Base-by-base conservation (phyloP, 2,888 invertebrate species). In the Polietes domitor region DNA sequence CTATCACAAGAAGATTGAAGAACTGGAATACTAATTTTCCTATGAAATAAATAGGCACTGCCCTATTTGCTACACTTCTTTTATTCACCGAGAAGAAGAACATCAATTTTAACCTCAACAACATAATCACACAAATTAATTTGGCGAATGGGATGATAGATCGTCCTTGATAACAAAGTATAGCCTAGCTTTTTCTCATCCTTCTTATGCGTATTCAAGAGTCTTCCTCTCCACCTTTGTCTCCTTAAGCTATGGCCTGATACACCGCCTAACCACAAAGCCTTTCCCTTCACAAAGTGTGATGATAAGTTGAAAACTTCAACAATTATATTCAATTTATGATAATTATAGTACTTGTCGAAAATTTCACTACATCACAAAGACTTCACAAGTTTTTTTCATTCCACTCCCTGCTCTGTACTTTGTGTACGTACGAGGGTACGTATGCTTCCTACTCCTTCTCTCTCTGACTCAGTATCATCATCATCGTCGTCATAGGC, bases 261-360 rank as follows among this genome's bases (percentile, higher is more conserved):
- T 4, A 32, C 9, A 32, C 9, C 5, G 32, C 32, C 32, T 6
- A 32, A 32, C 32, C 32, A 47, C 50, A 50, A 50, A 12, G 17
- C 17, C 3, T 12, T 47, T 17, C 9, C 50, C 50, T 19, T 17
- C 55, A 7, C 26, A 24, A 12, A n/a, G 1, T 58, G 47, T 47
- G 47, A 47, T 58, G 58, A 58, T 58, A 58, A 58, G 12, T 58
- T 58, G 68, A 76, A 68, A 61, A 75, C 28, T 63, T 74, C 63
- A 74, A 65, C 71, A 83, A 83, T 83, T 83, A 80, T 84, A 77
- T 76, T 43, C 73, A 84, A 79, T 84, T 84, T 84, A 84, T 81
- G 75, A 76, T 84, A 84, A 84, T 84, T 84, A 84, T 81, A 84
- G 84, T 84, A 81, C 84, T 84, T 84, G 84, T 81, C 84, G 81